phyloP scores from a whole-genome alignment of 2,113 vertebrate species.

The Psilopogon haemacephalus region DNA sequence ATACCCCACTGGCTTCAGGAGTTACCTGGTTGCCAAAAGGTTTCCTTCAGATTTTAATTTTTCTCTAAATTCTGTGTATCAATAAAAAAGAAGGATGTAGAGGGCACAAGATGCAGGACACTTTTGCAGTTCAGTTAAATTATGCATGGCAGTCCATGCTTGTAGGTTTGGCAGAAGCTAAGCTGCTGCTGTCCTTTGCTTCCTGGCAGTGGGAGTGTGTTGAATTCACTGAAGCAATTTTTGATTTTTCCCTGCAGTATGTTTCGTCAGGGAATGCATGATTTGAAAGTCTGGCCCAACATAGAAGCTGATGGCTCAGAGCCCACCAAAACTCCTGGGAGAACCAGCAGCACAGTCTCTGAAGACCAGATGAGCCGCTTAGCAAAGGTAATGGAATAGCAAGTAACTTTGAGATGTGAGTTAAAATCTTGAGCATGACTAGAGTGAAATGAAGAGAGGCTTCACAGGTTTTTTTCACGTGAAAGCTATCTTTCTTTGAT shows the following conservation, averaged over 20 bases:
- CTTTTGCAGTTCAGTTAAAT: not conserved
- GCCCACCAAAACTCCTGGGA: slow-evolving; percentile 91
- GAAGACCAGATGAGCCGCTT: slow-evolving; percentile 98
- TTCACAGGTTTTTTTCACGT: not conserved
- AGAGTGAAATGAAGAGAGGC: not conserved
- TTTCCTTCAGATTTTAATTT: not conserved
- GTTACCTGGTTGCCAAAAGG: not conserved
- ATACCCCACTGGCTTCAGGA: not conserved
- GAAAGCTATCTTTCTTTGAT: not conserved
- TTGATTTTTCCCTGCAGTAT: slow-evolving; percentile 76
- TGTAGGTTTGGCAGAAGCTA: not conserved
- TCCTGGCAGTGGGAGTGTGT: not conserved
- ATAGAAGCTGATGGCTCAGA: slow-evolving; percentile 93
- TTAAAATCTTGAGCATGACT: not conserved
- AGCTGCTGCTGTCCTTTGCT: not conserved
- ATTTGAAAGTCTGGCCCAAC: slow-evolving; percentile 97
- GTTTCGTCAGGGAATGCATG: slow-evolving; percentile 99
- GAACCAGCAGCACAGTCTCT: slow-evolving; percentile 90
- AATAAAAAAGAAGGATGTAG: not conserved
- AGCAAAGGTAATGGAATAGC: slow-evolving; percentile 85
- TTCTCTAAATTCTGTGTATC: not conserved
- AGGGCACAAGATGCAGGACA: not conserved
- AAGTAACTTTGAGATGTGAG: not conserved
- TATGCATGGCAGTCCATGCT: not conserved
- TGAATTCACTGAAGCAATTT: not conserved